Conservation (phyloP, 2,888 invertebrate species). For the Bedellia somnulentella region DNA sequence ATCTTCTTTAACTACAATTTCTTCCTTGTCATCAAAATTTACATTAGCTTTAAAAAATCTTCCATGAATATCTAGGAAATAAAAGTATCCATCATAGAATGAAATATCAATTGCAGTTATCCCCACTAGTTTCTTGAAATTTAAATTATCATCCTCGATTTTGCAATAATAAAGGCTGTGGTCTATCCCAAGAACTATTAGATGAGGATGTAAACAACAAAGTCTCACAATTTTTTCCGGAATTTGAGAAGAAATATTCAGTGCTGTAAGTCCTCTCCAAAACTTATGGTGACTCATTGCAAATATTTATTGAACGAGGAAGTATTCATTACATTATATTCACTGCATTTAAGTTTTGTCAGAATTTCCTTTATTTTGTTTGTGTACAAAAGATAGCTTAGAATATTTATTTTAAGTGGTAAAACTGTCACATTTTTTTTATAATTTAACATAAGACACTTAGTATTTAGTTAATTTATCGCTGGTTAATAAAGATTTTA, state of each 20-base stretch:
- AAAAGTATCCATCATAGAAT: conserved; percentile 60
- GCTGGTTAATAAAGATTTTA: not conserved
- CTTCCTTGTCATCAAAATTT: conserved; percentile 58
- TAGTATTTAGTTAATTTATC: not conserved
- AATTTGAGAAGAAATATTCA: conserved; percentile 29
- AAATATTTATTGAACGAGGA: not conserved
- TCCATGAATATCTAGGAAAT: conserved; percentile 65
- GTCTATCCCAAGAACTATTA: conserved; percentile 45
- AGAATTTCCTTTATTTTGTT: too few relatives aligned
- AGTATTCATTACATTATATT: not conserved
- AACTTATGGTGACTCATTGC: conserved; percentile 50
- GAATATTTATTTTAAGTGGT: too few relatives aligned
- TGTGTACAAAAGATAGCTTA: too few relatives aligned
- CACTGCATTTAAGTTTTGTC: too few relatives aligned
- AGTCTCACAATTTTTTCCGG: conserved; percentile 50
- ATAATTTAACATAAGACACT: not conserved
- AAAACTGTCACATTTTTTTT: too few relatives aligned
- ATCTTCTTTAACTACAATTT: conserved; percentile 66
- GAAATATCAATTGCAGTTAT: conserved; percentile 66
- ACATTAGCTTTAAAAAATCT: conserved; percentile 60
- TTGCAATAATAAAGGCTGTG: conserved; percentile 46
- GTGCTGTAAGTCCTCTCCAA: conserved; percentile 42
- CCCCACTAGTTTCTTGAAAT: conserved; percentile 48
- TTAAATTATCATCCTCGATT: conserved; percentile 31
- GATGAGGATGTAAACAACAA: conserved; percentile 33